These are phyloP conservation scores for Micromesistius poutassou DNA, from an alignment of 2,797 vertebrate species.

Conservation along the genomic window DNA sequence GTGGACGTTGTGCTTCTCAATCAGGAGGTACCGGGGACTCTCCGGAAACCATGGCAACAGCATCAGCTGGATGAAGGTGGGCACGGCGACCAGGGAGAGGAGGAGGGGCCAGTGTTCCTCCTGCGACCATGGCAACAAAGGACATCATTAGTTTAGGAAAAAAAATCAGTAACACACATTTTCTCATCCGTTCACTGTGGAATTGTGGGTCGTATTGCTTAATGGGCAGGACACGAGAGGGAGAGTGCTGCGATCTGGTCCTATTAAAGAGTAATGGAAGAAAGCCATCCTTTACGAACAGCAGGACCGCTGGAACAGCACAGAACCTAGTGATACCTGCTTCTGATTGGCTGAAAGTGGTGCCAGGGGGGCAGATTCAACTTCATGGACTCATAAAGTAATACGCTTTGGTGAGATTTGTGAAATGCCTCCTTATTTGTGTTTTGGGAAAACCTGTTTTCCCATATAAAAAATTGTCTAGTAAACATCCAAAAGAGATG, in stretches of 20 bases:
- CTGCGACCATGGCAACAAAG: conserved; percentile 60
- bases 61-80: conserved; percentile 82
- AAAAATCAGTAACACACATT: neutral
- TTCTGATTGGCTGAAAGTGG: neutral
- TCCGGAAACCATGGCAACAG: conserved; percentile 89
- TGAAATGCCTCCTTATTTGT: no score
- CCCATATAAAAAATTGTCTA: neutral
- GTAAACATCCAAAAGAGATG: neutral
- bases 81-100: conserved; percentile 79
- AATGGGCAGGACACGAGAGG: neutral
- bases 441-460: neutral
- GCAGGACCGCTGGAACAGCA: neutral
- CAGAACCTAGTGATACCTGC: neutral
- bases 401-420: no score
- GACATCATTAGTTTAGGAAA: neutral
- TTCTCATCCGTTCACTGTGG: neutral
- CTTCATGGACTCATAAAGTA: neutral
- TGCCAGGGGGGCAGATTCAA: neutral
- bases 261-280: neutral
- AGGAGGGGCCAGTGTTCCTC: conserved; percentile 87
- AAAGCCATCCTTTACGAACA: neutral
- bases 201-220: neutral
- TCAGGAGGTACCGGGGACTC: conserved; percentile 88
- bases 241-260: neutral
- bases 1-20: conserved; percentile 81